Conservation (phyloP, 2,113 vertebrate species). For the Halcyon malimbica region DNA sequence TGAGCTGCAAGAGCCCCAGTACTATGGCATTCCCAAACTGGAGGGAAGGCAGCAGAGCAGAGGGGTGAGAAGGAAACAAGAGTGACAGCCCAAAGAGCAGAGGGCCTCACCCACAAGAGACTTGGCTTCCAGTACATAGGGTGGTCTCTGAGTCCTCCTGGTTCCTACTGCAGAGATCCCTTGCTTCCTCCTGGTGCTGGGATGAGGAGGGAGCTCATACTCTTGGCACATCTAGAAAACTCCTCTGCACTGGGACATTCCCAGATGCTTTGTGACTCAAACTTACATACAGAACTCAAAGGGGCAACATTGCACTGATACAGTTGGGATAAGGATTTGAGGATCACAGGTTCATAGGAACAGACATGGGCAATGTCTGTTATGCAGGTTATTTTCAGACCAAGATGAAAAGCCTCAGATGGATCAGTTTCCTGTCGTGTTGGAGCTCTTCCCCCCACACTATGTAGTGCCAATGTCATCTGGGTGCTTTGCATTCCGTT, state of each 20-base stretch:
- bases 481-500: slow-evolving; percentile 49
- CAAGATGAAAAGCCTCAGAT: slow-evolving; percentile 35
- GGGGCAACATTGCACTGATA: neutral
- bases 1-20: neutral
- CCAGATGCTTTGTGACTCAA: neutral
- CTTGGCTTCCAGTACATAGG: neutral
- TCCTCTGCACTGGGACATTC: neutral
- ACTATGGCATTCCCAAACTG: neutral
- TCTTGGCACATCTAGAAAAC: neutral
- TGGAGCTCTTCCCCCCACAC: neutral
- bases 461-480: neutral
- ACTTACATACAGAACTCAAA: neutral
- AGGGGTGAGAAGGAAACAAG: neutral
- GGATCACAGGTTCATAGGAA: neutral
- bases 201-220: neutral
- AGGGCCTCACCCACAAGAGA: neutral
- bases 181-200: neutral
- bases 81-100: neutral
- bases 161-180: neutral
- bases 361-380: neutral
- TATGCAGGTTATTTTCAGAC: neutral
- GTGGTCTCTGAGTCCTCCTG: rapidly evolving
- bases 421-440: neutral
- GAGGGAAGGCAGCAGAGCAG: neutral
- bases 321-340: neutral